phyloP scores from a whole-genome alignment of 2,113 vertebrate genomes.

The Mirza zaza region DNA sequence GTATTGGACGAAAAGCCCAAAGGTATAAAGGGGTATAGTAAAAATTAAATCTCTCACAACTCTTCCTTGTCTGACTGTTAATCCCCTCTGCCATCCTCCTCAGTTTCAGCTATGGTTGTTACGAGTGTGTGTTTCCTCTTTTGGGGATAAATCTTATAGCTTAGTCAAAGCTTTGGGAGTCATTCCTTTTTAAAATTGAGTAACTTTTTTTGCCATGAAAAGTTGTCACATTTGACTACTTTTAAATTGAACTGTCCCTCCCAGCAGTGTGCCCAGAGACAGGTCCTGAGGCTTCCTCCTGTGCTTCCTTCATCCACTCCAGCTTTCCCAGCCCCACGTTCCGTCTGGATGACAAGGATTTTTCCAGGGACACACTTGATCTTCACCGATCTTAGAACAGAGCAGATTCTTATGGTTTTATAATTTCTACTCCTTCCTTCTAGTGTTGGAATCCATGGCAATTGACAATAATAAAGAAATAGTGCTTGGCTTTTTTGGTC shows the following conservation, averaged over 20 bases:
- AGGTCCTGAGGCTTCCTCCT: neutral
- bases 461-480: conserved; percentile 74
- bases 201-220: neutral
- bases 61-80: neutral
- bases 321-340: neutral
- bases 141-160: neutral
- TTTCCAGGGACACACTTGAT: conserved; percentile 44
- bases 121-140: neutral
- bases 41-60: neutral
- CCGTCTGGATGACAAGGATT: neutral
- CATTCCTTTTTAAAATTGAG: conserved; percentile 7
- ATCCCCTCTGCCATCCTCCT: neutral
- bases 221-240: neutral
- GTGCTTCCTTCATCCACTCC: neutral
- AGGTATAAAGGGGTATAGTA: neutral
- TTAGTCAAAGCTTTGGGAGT: neutral
- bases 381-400: conserved; percentile 47
- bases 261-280: neutral
- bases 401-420: conserved; percentile 65
- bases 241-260: neutral
- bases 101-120: neutral
- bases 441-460: conserved; percentile 44
- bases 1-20: neutral
- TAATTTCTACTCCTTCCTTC: conserved; percentile 64
- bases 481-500: conserved; percentile 47